Base-by-base conservation (phyloP, 2,797 vertebrate genomes). In the Phrynocephalus vlangalii region DNA sequence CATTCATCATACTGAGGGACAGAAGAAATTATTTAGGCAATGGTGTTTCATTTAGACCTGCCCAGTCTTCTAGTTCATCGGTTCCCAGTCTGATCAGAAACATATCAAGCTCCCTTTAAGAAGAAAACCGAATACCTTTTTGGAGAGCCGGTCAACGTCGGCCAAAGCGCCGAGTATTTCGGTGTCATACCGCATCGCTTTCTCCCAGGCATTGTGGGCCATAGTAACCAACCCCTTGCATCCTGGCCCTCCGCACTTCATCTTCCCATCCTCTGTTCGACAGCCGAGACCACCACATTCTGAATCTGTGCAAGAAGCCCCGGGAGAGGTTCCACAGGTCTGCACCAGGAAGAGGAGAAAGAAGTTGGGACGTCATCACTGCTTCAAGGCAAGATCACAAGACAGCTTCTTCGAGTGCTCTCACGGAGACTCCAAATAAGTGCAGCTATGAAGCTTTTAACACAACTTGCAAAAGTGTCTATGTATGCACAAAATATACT, bases 71-170 rank as follows among this genome's bases (percentile, higher is more conserved):
- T 52, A 3, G 10, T 48, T 81, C 9, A 56, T 3, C 68, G 56
- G 13, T 52, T 50, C 3, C 22, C 20, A 63, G 66, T 66, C 10
- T 82, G 89, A 86, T 68, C 16, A 56, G 76, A 16, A 38, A 2
- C 76, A 82, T 78, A n/a, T 86, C 38, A 18, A 71, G 13, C 30
- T 52, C 70, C 38, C 63, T 76, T 5, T 68, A 9, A 48, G 24
- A 67, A 68, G 48, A 75, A 44, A 16, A 70, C 26, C 5, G 16
- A 95, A 72, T 97, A 99, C 99, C 98, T 98, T 98, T 96, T 97
- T 98, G 76, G 98, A 99, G 80, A 99, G 98, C 90, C 98, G 98
- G 89, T 99, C 98, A 92, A 99, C 98, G 89, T 99, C 98, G 81
- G 98, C 97, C 96, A 99, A 96, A 26, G 98, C 98, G 5, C 93